Percentiles rank a stretch among this genome's conserved stretches.
Evolutionary conservation across 2,888 invertebrate genomes (phyloP).

Genomic region (Saturnia japonica): DNA sequence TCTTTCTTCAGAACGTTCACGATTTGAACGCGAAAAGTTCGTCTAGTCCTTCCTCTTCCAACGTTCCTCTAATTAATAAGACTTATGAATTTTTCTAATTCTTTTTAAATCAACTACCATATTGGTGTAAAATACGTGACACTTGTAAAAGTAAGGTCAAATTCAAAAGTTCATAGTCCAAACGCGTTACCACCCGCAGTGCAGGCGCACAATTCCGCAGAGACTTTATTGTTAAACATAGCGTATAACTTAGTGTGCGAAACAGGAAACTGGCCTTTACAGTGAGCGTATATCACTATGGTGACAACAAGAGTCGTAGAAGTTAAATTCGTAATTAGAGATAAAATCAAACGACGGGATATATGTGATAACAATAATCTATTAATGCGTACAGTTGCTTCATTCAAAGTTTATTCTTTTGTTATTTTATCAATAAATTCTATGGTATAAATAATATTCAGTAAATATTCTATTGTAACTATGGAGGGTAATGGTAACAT

Average conservation of each 20-base stretch:
- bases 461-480: background rate
- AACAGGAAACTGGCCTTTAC: constrained; percentile 55
- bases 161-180: background rate
- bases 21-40: too few species aligned
- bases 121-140: background rate
- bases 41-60: too few species aligned
- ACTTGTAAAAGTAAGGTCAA: background rate
- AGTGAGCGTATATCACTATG: constrained; percentile 49
- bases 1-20: too few species aligned
- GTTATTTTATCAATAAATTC: background rate
- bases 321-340: constrained; percentile 56
- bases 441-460: background rate
- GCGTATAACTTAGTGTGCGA: constrained; percentile 51
- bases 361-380: background rate
- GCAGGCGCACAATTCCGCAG: constrained; percentile 42
- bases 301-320: constrained; percentile 54
- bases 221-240: constrained; percentile 50
- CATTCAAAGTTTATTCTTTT: background rate
- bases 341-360: constrained; percentile 37
- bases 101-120: background rate
- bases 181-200: constrained; percentile 5
- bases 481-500: too few species aligned
- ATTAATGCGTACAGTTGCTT: background rate
- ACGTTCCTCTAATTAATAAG: too few species aligned
- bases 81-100: background rate